A percentile compares a stretch with the other conserved stretches of the same genome.
phyloP scores from a whole-genome alignment of 2,888 invertebrate species.

The Hydraecia micacea region DNA sequence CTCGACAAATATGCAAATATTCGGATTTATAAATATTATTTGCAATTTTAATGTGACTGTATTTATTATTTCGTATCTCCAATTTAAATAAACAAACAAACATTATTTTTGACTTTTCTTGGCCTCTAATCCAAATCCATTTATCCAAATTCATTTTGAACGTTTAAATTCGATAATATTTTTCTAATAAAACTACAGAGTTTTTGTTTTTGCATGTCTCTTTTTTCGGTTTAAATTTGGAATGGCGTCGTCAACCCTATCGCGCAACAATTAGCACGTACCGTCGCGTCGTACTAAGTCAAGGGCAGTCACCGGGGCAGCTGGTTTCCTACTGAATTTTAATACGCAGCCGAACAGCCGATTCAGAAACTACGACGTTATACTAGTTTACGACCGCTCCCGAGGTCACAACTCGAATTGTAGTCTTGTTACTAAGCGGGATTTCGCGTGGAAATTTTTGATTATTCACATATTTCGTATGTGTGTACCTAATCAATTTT shows the following conservation, averaged over 20 bases:
- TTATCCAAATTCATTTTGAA: background rate
- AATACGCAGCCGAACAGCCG: conserved; percentile 76
- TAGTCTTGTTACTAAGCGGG: conserved; percentile 69
- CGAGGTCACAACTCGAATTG: conserved; percentile 76
- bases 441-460: conserved; percentile 41
- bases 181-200: background rate
- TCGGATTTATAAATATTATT: background rate
- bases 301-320: conserved; percentile 85
- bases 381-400: conserved; percentile 79
- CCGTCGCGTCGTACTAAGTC: conserved; percentile 76
- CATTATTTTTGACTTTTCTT: background rate
- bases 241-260: conserved; percentile 55
- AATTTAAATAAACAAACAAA: background rate
- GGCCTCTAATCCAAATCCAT: background rate
- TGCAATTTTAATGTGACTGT: background rate
- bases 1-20: background rate
- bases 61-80: background rate
- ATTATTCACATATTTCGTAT: conserved; percentile 15
- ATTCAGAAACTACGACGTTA: conserved; percentile 77
- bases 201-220: background rate
- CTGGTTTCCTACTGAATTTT: conserved; percentile 85
- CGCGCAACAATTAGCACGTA: conserved; percentile 64
- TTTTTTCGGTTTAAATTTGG: background rate
- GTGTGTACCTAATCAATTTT: background rate
- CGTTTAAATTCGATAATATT: background rate